Evolutionary conservation across 2,888 invertebrate genomes (phyloP), one percentile per base, ranked within the genome.

Genomic region (Mythimna ferrago): DNA sequence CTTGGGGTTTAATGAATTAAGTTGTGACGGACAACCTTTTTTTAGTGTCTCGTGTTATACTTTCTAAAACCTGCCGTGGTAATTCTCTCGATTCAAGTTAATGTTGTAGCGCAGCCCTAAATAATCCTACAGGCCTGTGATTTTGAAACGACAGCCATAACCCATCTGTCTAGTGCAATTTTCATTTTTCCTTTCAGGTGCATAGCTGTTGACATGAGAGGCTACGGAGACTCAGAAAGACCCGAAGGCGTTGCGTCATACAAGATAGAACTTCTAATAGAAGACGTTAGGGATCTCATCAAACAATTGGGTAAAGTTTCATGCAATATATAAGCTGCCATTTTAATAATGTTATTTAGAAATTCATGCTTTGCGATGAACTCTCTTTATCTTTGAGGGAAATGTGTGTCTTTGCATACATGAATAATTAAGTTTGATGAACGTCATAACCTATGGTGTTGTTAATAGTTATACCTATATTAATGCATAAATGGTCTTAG

Each of bases 161-260:
- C n/a, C 2, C 7, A 2, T 51, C 6, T n/a, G 19, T 51, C 19
- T 51, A 2, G n/a, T 53, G 7, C n/a, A 53, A 53, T 53, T 53
- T 53, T 7, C 51, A 53, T 10, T 14, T 94, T 41, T 56, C 6
- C 10, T 62, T 94, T 44, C 89, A 97, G 97, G 96, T 97, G 97
- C 62, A 96, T 98, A 26, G 98, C 98, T 14, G 88, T 98, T 4
- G 98, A 98, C 86, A 93, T 97, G 96, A 93, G 98, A 86, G 98
- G 98, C 0, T 98, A 97, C 86, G 97, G 97, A 0, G 97, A 97
- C 73, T 97, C 97, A 0, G 97, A 97, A 77, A 97, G 97, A 86
- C 98, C 97, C 0, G 92, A 94, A 48, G 96, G 93, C 0, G 87
- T 92, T 19, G 87, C 90, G 2, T 82, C 91, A 2, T 98, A 98